A percentile compares a stretch with the other conserved stretches of the same genome.
These are phyloP conservation scores for Aquatica leii DNA, from an alignment of 2,888 invertebrate species.

Conservation along the genomic window DNA sequence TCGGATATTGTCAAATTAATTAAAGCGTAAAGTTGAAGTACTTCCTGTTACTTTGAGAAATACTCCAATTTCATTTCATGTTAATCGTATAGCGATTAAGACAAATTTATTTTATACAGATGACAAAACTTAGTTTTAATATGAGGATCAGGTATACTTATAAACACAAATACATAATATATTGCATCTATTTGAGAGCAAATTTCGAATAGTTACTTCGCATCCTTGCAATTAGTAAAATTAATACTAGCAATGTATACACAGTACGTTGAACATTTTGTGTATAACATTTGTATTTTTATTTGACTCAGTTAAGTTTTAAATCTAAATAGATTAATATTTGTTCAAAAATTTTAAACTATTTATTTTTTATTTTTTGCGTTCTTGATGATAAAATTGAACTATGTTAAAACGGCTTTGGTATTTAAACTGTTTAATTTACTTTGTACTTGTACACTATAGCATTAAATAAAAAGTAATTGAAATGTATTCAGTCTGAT, in stretches of 20 bases:
- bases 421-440: too few species aligned
- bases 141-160: neutral
- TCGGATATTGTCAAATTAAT: constrained; percentile 40
- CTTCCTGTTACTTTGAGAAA: constrained; percentile 32
- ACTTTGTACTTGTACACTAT: too few species aligned
- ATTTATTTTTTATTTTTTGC: too few species aligned
- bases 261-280: neutral
- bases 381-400: too few species aligned
- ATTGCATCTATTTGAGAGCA: neutral
- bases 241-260: neutral
- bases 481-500: too few species aligned
- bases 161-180: neutral
- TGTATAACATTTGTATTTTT: too few species aligned
- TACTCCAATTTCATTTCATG: constrained; percentile 30
- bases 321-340: too few species aligned
- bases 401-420: too few species aligned
- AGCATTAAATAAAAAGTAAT: too few species aligned
- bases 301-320: too few species aligned
- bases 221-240: neutral
- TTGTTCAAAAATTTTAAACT: too few species aligned
- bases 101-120: constrained; percentile 19
- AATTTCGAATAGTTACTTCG: constrained; percentile 7
- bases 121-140: constrained; percentile 1
- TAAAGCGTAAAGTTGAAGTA: constrained; percentile 36
- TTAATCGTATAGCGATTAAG: constrained; percentile 30